Evolutionary conservation across 2,113 vertebrate species (phyloP), one percentile per base, ranked within the genome.

Genomic region (Helogale parvula): DNA sequence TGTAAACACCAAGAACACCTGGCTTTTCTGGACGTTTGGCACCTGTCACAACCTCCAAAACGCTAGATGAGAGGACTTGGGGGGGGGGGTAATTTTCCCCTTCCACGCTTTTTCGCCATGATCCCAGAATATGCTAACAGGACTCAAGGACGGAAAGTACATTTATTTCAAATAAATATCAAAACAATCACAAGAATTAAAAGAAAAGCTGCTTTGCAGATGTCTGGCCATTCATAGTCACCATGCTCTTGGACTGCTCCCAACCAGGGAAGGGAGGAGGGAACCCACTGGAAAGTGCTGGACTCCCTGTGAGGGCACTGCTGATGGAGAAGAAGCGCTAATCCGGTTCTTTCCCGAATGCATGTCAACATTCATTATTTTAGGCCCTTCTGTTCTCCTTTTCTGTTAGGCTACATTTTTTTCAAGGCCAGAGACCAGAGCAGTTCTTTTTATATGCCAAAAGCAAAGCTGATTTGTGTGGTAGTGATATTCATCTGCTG

Each of bases 361-460:
- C 88, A 76, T 88, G 19, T 94, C 90, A 94, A 93, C 52, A 82
- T 82, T 93, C 90, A 93, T 83, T 96, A 96, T 69, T 90, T 71
- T 50, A 93, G 96, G 77, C 11, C 52, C 85, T 89, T 96, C 76
- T 88, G 71, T 79, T 96, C 86, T 91, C 92, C 72, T 95, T 94
- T 82, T 47, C 92, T 71, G 88, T 45, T 91, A 82, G 14, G 65
- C 71, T 82, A 57, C 57, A 25, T 9, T 16, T n/a, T 84, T 80
- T 94, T 65, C 74, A 81, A 95, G 50, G 72, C 68, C 80, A 45
- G 54, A 50, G 63, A 84, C 65, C 27, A 85, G 38, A 13, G 0
- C 6, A 69, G 21, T 85, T 91, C 77, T 85, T 90, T 60, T 88
- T 16, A 23, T 66, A 69, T 10, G 52, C 50, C 68, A 77, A 84